Percentiles rank a stretch among this genome's conserved stretches.
Conservation (phyloP, 2,113 vertebrate genomes). For the Daubentonia madagascariensis region DNA sequence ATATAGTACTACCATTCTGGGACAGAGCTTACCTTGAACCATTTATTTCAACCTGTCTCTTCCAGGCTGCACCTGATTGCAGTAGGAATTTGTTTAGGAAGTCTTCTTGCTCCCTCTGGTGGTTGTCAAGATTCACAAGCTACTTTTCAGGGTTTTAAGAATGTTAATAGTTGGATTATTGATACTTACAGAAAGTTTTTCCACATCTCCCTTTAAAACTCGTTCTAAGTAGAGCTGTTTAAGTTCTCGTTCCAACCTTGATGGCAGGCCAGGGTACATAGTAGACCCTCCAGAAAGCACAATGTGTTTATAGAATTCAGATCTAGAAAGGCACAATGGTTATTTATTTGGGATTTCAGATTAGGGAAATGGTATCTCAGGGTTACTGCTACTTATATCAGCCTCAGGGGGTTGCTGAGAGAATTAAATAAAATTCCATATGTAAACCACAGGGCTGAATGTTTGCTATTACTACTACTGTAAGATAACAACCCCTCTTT, state of each 20-base stretch:
- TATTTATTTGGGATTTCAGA: neutral
- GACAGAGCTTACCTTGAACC: neutral
- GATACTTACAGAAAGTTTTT: constrained; percentile 96
- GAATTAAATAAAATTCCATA: constrained; percentile 22
- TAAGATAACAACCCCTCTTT: neutral
- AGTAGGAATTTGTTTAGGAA: neutral
- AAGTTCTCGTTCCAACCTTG: constrained; percentile 96
- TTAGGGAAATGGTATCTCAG: neutral
- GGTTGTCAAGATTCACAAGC: constrained; percentile 54
- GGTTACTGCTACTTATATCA: neutral
- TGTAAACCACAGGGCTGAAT: neutral
- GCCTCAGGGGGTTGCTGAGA: neutral
- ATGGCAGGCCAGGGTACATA: constrained; percentile 98
- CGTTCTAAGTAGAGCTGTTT: constrained; percentile 99
- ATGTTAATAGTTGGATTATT: neutral
- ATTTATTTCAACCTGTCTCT: neutral
- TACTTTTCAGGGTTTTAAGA: neutral
- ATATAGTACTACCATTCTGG: neutral
- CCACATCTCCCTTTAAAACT: constrained; percentile 98
- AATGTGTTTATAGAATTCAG: constrained; percentile 99
- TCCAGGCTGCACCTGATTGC: neutral
- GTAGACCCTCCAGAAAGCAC: constrained; percentile 98
- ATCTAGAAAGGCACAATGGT: constrained; percentile 79
- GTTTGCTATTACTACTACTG: neutral
- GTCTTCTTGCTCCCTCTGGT: constrained; percentile 81